A percentile compares a stretch with the other conserved stretches of the same genome.
Evolutionary conservation across 2,797 vertebrate genomes (phyloP).

Genomic region (Macropus fuliginosus): DNA sequence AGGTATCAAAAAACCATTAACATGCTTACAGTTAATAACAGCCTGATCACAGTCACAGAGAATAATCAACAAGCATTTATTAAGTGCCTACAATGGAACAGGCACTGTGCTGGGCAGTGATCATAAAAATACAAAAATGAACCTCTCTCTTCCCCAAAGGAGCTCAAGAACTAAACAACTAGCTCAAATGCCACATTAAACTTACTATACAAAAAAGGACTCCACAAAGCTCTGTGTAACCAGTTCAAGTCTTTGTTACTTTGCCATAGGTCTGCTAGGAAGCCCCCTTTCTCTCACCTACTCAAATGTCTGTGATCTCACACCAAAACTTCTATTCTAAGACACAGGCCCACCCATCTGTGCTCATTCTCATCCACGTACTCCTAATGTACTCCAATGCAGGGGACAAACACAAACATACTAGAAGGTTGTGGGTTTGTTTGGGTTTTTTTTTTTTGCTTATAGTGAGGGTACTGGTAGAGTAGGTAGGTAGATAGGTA

Average conservation of each 20-base stretch:
- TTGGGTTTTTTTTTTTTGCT: not conserved
- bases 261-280: conserved; percentile 57
- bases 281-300: conserved; percentile 40
- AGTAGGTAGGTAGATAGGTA: not conserved
- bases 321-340: not conserved
- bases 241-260: conserved; percentile 50
- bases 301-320: not conserved
- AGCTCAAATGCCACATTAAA: conserved; percentile 72
- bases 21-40: conserved; percentile 77
- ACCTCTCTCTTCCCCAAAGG: not conserved
- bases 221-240: conserved; percentile 58
- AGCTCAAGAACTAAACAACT: conserved; percentile 68
- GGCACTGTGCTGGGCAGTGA: not conserved
- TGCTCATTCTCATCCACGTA: not conserved
- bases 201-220: conserved; percentile 40
- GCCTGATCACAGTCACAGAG: not conserved
- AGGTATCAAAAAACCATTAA: conserved; percentile 76
- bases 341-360: not conserved
- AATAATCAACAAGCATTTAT: not conserved
- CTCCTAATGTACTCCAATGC: not conserved
- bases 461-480: not conserved
- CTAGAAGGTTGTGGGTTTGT: too few species aligned
- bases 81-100: not conserved
- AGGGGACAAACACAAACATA: too few species aligned
- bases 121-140: not conserved